phyloP scores from a whole-genome alignment of 2,888 invertebrate genomes.

The Dendrolimus houi region DNA sequence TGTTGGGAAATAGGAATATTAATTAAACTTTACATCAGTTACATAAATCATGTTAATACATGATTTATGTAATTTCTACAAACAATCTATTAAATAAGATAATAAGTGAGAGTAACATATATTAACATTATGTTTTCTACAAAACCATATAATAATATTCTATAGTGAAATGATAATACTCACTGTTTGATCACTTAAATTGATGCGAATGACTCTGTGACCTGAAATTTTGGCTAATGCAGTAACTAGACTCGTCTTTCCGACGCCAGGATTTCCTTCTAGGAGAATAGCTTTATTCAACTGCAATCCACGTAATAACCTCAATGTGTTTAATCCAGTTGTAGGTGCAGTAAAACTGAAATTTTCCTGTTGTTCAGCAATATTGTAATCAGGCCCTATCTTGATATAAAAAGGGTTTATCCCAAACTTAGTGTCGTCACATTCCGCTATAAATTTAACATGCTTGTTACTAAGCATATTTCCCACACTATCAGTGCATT shows the following conservation, averaged over 20 bases:
- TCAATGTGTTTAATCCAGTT: slow-evolving; percentile 86
- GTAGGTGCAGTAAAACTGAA: slow-evolving; percentile 88
- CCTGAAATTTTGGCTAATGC: slow-evolving; percentile 92
- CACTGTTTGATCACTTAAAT: slow-evolving; percentile 98
- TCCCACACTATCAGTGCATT: slow-evolving; percentile 40
- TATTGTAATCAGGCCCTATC: slow-evolving; percentile 51
- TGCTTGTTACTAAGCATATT: slow-evolving; percentile 47
- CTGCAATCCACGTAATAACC: slow-evolving; percentile 92
- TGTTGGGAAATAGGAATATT: too few relatives aligned
- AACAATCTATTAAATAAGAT: too few relatives aligned
- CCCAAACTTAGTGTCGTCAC: slow-evolving; percentile 75
- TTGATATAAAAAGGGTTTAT: slow-evolving; percentile 86
- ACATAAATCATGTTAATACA: too few relatives aligned
- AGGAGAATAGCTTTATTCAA: slow-evolving; percentile 94
- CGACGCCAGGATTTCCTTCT: slow-evolving; percentile 98
- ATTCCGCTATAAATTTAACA: slow-evolving; percentile 45
- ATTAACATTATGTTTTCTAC: too few relatives aligned
- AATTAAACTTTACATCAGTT: too few relatives aligned
- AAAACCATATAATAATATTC: not conserved
- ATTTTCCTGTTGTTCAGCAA: slow-evolving; percentile 31
- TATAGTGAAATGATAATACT: slow-evolving; percentile 28
- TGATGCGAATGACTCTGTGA: slow-evolving; percentile 91
- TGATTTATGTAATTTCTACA: too few relatives aligned
- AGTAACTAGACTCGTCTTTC: slow-evolving; percentile 96
- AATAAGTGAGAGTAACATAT: too few relatives aligned